Percentiles rank a stretch among this genome's conserved stretches.
Evolutionary conservation across 2,888 invertebrate genomes (phyloP).

Genomic region (Polylopha cassiicola): DNA sequence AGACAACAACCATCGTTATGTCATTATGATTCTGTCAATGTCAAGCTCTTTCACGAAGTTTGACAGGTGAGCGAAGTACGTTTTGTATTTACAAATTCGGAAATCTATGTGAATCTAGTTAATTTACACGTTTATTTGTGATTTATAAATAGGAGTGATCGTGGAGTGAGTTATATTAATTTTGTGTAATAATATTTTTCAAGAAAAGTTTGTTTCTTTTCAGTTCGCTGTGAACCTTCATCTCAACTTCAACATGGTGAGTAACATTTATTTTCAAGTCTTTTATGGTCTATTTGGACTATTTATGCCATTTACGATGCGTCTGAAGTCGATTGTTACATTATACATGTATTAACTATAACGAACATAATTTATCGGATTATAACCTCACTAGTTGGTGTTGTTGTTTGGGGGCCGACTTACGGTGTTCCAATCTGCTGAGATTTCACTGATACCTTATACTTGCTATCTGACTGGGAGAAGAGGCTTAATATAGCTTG

Average conservation of each 20-base stretch:
- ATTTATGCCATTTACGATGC: too few species aligned
- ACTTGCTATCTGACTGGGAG: too few species aligned
- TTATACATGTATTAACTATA: too few species aligned
- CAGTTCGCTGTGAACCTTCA: conserved; percentile 17
- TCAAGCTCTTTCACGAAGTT: conserved; percentile 36
- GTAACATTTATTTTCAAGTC: conserved; percentile 22
- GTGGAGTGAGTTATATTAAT: background rate
- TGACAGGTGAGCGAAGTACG: conserved; percentile 48
- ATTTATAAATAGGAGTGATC: background rate
- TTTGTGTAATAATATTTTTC: conserved; percentile 5
- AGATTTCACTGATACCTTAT: too few species aligned
- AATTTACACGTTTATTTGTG: background rate
- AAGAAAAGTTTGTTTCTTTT: conserved; percentile 9
- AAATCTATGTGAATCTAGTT: conserved; percentile 22
- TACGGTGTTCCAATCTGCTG: too few species aligned
- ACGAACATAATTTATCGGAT: too few species aligned
- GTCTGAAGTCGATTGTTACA: too few species aligned
- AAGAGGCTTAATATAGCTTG: too few species aligned
- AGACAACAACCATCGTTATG: background rate
- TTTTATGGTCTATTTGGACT: too few species aligned
- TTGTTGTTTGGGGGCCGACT: too few species aligned
- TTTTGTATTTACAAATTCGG: conserved; percentile 30
- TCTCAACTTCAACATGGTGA: conserved; percentile 48
- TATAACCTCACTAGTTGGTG: too few species aligned
- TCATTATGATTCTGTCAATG: conserved; percentile 7